Evolutionary conservation across 2,113 vertebrate species (phyloP).

Genomic region (Elanoides forficatus): DNA sequence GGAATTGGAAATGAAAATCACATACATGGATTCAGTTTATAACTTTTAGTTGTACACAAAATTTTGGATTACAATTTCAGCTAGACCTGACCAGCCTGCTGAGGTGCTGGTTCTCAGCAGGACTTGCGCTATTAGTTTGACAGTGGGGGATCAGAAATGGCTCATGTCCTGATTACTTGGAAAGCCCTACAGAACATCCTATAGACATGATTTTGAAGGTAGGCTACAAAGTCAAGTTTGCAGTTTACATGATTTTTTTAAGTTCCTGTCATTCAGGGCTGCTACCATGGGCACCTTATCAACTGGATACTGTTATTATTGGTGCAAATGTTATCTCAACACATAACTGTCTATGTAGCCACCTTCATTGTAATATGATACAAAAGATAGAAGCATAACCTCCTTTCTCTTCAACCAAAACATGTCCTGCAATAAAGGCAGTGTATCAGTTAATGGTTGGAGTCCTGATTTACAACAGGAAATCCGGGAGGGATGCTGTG

Average conservation of each 20-base stretch:
- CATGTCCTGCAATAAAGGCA: not conserved
- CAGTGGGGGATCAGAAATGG: not conserved
- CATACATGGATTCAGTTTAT: too few relatives aligned
- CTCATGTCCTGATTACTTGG: not conserved
- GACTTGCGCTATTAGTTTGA: not conserved
- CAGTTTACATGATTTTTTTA: not conserved
- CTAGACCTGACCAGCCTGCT: not conserved
- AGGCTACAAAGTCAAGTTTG: not conserved
- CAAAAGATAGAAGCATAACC: not conserved
- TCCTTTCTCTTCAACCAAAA: not conserved
- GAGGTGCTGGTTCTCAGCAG: not conserved
- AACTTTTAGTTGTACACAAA: too few relatives aligned
- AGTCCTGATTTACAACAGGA: not conserved
- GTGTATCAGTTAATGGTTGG: not conserved
- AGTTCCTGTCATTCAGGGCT: not conserved
- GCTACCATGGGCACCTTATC: not conserved
- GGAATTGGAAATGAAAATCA: too few relatives aligned
- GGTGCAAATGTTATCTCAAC: not conserved
- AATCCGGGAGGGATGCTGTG: not conserved
- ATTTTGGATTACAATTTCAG: too few relatives aligned
- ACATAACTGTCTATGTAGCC: not conserved
- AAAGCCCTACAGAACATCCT: not conserved
- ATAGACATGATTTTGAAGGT: not conserved
- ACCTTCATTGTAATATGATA: not conserved
- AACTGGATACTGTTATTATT: not conserved